Percentiles rank a stretch among this genome's conserved stretches.
Evolutionary conservation across 2,888 invertebrate genomes (phyloP).

Genomic region (Syrista parreyssii): DNA sequence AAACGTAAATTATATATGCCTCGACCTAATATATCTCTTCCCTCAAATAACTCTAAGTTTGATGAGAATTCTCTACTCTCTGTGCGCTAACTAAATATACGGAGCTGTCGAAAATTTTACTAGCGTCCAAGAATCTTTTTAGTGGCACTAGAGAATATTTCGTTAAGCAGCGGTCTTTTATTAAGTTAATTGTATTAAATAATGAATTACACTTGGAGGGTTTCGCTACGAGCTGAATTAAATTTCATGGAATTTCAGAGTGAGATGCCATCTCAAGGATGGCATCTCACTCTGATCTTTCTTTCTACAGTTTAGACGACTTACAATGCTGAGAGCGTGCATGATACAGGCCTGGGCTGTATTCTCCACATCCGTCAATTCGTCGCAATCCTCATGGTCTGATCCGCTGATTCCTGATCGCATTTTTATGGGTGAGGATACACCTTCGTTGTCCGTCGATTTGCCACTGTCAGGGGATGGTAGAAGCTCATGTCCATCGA

Average conservation of each 20-base stretch:
- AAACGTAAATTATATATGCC: too few relatives aligned
- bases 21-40: background rate
- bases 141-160: background rate
- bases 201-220: background rate
- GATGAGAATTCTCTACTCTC: conserved; percentile 7
- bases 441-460: conserved; percentile 69
- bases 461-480: conserved; percentile 69
- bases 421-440: conserved; percentile 60
- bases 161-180: background rate
- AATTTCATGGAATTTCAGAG: background rate
- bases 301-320: conserved; percentile 34
- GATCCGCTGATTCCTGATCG: conserved; percentile 58
- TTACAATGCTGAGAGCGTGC: conserved; percentile 70
- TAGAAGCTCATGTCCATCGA: conserved; percentile 67
- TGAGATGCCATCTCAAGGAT: background rate
- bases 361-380: conserved; percentile 68
- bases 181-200: conserved; percentile 2
- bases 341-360: conserved; percentile 69
- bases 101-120: background rate
- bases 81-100: background rate
- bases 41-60: background rate
- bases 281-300: too few relatives aligned
- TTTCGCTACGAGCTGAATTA: background rate
- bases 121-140: background rate
- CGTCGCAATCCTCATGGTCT: conserved; percentile 69